phyloP scores from a whole-genome alignment of 2,888 invertebrate species.

The Pollenia angustigena region DNA sequence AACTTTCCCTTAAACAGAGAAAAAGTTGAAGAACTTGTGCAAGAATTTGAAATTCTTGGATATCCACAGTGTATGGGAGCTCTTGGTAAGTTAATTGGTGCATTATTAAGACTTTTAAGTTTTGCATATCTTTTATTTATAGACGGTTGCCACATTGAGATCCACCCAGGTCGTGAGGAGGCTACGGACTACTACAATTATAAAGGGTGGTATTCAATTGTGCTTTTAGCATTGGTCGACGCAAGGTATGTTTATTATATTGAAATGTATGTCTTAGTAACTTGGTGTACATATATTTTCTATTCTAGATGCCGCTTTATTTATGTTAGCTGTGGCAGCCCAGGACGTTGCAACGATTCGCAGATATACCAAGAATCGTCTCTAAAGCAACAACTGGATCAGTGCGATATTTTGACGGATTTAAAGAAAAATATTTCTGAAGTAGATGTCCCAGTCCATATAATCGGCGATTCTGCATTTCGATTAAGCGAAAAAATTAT shows the following conservation, averaged over 20 bases:
- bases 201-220: slow-evolving; percentile 21
- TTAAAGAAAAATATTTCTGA: slow-evolving; percentile 14
- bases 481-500: slow-evolving; percentile 30
- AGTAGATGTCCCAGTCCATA: slow-evolving; percentile 22
- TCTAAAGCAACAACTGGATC: slow-evolving; percentile 18
- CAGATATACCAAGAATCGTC: slow-evolving; percentile 19
- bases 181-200: slow-evolving; percentile 24
- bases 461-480: slow-evolving; percentile 49
- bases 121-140: not conserved
- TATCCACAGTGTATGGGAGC: slow-evolving; percentile 19
- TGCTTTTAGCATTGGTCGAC: slow-evolving; percentile 13
- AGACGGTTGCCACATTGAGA: slow-evolving; percentile 26
- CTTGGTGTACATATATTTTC: not conserved
- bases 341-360: slow-evolving; percentile 28
- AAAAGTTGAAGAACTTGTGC: not conserved
- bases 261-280: too few species aligned
- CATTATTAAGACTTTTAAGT: not conserved
- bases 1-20: slow-evolving; percentile 6
- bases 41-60: slow-evolving; percentile 10
- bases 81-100: slow-evolving; percentile 2
- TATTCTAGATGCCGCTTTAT: slow-evolving; percentile 8
- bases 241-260: slow-evolving; percentile 1
- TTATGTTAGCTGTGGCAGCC: slow-evolving; percentile 14
- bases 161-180: slow-evolving; percentile 17
- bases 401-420: slow-evolving; percentile 21